Base-by-base conservation (phyloP, 2,888 invertebrate species). In the Caenorhabditis becei region DNA sequence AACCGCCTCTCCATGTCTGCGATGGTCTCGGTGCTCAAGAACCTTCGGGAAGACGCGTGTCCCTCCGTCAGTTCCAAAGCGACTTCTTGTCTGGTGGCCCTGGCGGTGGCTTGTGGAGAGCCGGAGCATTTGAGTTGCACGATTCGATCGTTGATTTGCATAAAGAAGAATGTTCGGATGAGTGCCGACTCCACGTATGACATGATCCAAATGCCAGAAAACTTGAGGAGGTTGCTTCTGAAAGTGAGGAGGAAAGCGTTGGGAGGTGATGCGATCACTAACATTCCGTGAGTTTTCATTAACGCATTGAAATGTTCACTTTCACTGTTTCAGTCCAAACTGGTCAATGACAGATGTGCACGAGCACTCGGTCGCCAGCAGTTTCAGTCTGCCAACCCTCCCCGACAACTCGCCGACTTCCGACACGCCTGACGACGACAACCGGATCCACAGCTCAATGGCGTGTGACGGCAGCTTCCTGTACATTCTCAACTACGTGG, bases 101-200 rank as follows among this genome's bases (percentile, higher is more conserved):
- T 98, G 79, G 96, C 96, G 16, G 95, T 97, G 59, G 97, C 97
- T 1, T 93, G 95, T 70, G 98, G 97, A 4, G 96, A 97, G 51
- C 88, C 90, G 18, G 87, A 89, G 28, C 79, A 88, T 54, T 58
- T 89, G 20, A 82, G 86, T 56, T 80, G 87, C 11, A 82, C 90
- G 1, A 78, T 81, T n/a, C 72, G 80, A 23, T 79, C 83, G 11
- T 47, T 86, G 53, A 66, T 86, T 41, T 81, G 83, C 44, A 65
- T 70, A 54, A 70, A 83, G 56, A 75, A 72, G 18, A 71, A 67
- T n/a, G 18, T 63, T 20, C 37, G 70, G 44, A 70, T 82, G 82
- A 82, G 83, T 23, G 70, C 79, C 24, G 80, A 84, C 70, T 80
- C 85, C 32, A 66, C 80, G 28, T 83, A 80, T 23, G 83, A 86